phyloP scores from a whole-genome alignment of 2,888 invertebrate genomes.

The Crocallis elinguaria region DNA sequence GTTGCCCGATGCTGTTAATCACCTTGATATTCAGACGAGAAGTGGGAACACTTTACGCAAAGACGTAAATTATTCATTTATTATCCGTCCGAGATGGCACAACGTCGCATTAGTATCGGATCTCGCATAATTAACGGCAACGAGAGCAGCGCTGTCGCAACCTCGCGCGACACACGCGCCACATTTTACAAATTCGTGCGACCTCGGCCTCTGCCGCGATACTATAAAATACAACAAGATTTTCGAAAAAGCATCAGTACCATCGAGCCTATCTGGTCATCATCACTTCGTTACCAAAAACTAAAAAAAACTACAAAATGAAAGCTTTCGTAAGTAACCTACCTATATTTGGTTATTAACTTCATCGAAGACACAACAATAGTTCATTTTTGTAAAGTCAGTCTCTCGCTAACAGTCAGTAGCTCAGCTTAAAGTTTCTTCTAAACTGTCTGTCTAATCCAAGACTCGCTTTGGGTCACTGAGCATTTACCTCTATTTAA shows the following conservation, averaged over 20 bases:
- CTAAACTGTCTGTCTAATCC: too few species aligned
- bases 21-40: not conserved
- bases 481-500: too few species aligned
- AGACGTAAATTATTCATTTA: slow-evolving; percentile 7
- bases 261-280: slow-evolving; percentile 3
- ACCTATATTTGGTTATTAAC: too few species aligned
- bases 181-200: slow-evolving; percentile 40
- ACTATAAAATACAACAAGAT: slow-evolving; percentile 40
- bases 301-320: slow-evolving; percentile 40
- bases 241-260: slow-evolving; percentile 34
- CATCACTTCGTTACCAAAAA: slow-evolving; percentile 24
- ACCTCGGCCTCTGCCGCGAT: slow-evolving; percentile 24
- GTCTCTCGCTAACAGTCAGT: too few species aligned
- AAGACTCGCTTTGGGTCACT: too few species aligned
- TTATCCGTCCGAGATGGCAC: slow-evolving; percentile 20
- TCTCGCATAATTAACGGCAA: slow-evolving; percentile 29
- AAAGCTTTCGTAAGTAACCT: slow-evolving; percentile 56
- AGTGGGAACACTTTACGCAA: not conserved
- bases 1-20: not conserved
- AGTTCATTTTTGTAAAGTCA: too few species aligned
- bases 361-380: too few species aligned
- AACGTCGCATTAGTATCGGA: slow-evolving; percentile 25
- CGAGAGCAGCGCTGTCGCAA: slow-evolving; percentile 39
- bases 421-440: too few species aligned
- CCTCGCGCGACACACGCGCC: not conserved